A percentile compares a stretch with the other conserved stretches of the same genome.
Conservation (phyloP, 2,888 invertebrate genomes). For the Tetheella fluctuosa region DNA sequence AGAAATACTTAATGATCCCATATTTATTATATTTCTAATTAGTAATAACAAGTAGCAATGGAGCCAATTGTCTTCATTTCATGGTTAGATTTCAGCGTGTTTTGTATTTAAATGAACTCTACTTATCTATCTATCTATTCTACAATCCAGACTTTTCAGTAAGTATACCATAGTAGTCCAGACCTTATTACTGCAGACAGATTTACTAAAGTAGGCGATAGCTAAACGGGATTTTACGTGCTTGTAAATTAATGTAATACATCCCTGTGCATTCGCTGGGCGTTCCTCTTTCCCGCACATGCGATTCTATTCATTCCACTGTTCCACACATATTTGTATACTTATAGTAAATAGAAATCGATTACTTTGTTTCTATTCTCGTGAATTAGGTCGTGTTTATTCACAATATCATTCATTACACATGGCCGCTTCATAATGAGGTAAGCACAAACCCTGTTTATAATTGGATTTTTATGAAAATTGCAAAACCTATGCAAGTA, state of each 20-base stretch:
- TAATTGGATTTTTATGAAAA: not conserved
- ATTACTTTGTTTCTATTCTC: slow-evolving; percentile 64
- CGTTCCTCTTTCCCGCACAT: slow-evolving; percentile 69
- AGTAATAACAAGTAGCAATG: too few species aligned
- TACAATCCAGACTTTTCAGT: too few species aligned
- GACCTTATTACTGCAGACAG: not conserved
- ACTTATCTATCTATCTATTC: too few species aligned
- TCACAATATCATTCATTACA: slow-evolving; percentile 10
- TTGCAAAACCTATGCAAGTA: not conserved
- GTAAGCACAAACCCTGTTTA: not conserved
- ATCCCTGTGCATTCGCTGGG: slow-evolving; percentile 52
- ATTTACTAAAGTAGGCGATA: too few species aligned
- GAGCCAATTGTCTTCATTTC: too few species aligned
- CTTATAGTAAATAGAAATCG: slow-evolving; percentile 71
- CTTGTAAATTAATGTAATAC: slow-evolving; percentile 31
- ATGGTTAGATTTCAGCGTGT: too few species aligned
- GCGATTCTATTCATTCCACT: slow-evolving; percentile 59
- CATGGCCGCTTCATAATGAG: slow-evolving; percentile 8
- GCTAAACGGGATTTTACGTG: not conserved
- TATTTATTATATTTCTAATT: too few species aligned
- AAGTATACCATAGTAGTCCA: too few species aligned
- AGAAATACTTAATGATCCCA: too few species aligned
- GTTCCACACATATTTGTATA: slow-evolving; percentile 45
- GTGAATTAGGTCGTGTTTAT: slow-evolving; percentile 51
- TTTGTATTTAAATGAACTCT: too few species aligned